Evolutionary conservation across 2,888 invertebrate species (phyloP).

Genomic region (Cerastoderma edule): DNA sequence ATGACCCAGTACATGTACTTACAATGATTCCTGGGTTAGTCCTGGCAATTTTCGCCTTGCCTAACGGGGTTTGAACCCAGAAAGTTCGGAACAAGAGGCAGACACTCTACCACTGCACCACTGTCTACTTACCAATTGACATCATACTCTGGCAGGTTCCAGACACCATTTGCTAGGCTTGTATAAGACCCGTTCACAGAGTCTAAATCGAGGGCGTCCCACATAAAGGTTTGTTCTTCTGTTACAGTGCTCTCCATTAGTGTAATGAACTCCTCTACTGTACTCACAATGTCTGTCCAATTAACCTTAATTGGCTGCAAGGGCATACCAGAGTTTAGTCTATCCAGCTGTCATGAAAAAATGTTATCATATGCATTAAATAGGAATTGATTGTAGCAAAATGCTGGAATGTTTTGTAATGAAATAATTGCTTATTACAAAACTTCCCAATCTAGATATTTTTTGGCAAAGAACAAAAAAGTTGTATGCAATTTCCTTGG

Average conservation of each 20-base stretch:
- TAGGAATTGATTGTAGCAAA: not conserved
- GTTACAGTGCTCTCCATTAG: constrained; percentile 25
- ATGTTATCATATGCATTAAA: not conserved
- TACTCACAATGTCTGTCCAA: constrained; percentile 64
- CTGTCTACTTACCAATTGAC: constrained; percentile 7
- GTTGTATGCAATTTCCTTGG: no score
- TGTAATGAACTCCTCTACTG: constrained; percentile 44
- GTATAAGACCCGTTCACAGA: constrained; percentile 16
- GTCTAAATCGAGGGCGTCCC: constrained; percentile 9
- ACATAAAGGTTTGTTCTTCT: constrained; percentile 16
- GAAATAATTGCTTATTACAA: no score
- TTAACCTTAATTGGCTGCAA: constrained; percentile 60
- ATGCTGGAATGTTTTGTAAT: no score
- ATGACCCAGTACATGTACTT: no score
- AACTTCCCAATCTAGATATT: no score
- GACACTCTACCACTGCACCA: no score
- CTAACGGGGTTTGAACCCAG: no score
- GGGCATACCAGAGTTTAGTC: constrained; percentile 28
- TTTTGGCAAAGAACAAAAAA: no score
- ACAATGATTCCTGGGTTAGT: no score
- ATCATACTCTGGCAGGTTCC: constrained; percentile 21
- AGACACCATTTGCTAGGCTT: constrained; percentile 2
- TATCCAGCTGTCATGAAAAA: constrained; percentile 21
- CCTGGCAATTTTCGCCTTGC: no score
- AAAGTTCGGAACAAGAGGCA: no score